A percentile compares a stretch with the other conserved stretches of the same genome.
Evolutionary conservation across 2,113 vertebrate species (phyloP).

Genomic region (Macquaria australasica): DNA sequence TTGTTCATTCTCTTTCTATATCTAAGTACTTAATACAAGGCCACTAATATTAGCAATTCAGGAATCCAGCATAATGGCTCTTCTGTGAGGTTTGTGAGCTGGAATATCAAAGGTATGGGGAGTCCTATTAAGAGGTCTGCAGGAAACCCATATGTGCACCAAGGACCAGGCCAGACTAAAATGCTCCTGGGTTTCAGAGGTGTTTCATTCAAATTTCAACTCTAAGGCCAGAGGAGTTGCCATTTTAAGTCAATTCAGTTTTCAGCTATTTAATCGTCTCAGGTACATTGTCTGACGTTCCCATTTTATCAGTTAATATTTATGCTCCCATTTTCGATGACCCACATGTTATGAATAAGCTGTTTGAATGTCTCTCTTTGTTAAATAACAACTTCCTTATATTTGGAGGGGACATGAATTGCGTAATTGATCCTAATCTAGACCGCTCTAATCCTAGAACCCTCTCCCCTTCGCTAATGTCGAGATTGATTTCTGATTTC

Average conservation of each 20-base stretch:
- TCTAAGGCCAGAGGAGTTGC: background rate
- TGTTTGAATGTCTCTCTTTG: conserved; percentile 1
- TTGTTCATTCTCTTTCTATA: background rate
- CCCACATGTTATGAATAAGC: conserved; percentile 3
- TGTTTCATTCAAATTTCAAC: background rate
- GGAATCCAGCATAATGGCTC: background rate
- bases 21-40: background rate
- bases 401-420: background rate
- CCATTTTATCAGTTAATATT: conserved; percentile 12
- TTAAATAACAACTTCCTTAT: background rate
- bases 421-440: background rate
- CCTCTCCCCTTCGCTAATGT: background rate
- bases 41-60: background rate
- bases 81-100: conserved; percentile 2
- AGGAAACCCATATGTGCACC: conserved; percentile 9
- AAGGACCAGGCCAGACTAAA: background rate
- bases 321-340: conserved; percentile 3
- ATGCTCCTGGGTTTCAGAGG: background rate
- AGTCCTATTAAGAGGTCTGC: background rate
- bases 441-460: background rate
- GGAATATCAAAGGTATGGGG: background rate
- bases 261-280: background rate
- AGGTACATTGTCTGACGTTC: background rate
- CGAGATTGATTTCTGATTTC: background rate
- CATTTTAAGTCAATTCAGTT: background rate